Evolutionary conservation across 1,140 invertebrate species (phyloP).

Genomic region (Cepaea nemoralis): DNA sequence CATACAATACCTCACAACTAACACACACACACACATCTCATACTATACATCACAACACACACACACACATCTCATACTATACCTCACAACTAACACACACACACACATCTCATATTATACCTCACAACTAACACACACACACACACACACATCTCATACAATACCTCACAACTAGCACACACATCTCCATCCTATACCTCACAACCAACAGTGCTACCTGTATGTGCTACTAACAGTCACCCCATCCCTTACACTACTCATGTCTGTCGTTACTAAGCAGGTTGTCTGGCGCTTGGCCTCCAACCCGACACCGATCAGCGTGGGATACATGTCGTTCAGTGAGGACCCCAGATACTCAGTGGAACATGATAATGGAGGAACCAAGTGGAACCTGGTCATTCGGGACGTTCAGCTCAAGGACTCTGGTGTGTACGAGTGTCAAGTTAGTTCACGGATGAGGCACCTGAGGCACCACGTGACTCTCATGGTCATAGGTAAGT

Average conservation of each 20-base stretch:
- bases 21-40: too few species aligned
- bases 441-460: slow-evolving; percentile 51
- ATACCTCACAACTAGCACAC: too few species aligned
- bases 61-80: too few species aligned
- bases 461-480: slow-evolving; percentile 44
- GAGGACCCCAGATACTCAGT: slow-evolving; percentile 47
- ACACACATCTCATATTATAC: too few species aligned
- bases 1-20: too few species aligned
- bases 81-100: too few species aligned
- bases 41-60: too few species aligned
- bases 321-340: slow-evolving; percentile 48
- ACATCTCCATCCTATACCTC: too few species aligned
- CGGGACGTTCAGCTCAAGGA: slow-evolving; percentile 50
- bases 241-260: neutral
- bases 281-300: slow-evolving; percentile 54
- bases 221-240: neutral
- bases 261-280: slow-evolving; percentile 36
- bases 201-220: too few species aligned
- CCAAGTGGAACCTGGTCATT: slow-evolving; percentile 57
- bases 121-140: too few species aligned
- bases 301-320: slow-evolving; percentile 49
- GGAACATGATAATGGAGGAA: slow-evolving; percentile 40
- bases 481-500: slow-evolving; percentile 47
- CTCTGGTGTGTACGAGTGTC: slow-evolving; percentile 58
- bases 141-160: too few species aligned